Conservation (phyloP, 2,113 vertebrate species). For the Aleadryas rufinucha region DNA sequence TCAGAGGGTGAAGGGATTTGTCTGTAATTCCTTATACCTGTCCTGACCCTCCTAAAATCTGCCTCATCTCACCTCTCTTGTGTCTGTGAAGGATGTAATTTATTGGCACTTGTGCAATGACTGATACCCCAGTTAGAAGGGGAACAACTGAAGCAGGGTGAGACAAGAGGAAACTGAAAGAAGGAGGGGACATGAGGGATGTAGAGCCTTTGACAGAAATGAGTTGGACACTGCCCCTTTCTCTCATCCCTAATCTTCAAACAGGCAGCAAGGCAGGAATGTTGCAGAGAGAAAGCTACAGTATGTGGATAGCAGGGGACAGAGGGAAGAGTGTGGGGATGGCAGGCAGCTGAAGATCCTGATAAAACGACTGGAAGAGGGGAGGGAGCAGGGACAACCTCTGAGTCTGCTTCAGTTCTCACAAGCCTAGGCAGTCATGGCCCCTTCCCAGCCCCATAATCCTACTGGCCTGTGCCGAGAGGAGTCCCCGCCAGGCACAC, state of each 20-base stretch:
- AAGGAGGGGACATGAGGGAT: neutral
- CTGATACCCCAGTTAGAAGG: neutral
- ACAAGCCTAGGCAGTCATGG: neutral
- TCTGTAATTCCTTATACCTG: neutral
- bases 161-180: neutral
- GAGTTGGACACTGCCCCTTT: neutral
- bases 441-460: slow-evolving; percentile 48
- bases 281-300: neutral
- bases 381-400: neutral
- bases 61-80: neutral
- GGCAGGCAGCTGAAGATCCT: neutral
- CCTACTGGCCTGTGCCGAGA: slow-evolving; percentile 22
- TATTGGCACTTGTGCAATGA: neutral
- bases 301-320: neutral
- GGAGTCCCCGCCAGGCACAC: slow-evolving; percentile 57
- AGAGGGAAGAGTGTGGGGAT: neutral
- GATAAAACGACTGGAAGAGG: neutral
- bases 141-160: neutral
- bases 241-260: neutral
- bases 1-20: neutral
- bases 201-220: neutral
- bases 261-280: neutral
- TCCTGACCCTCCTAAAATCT: neutral
- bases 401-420: neutral
- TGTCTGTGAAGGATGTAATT: neutral